Base-by-base conservation (phyloP, 2,888 invertebrate species). In the Argyresthia goedartella region DNA sequence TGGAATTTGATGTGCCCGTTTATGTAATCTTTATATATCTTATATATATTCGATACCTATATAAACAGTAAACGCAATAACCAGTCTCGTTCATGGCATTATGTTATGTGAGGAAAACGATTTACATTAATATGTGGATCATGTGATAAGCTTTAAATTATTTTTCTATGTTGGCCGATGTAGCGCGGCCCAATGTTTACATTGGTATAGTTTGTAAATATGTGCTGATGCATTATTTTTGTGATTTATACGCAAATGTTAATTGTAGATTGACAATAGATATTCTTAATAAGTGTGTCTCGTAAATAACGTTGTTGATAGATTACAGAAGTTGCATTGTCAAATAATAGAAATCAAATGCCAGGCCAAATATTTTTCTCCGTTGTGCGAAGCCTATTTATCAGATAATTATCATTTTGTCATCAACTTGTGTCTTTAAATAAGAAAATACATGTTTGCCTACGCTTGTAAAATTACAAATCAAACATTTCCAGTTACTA, bases 141-240 rank as follows among this genome's bases (percentile, higher is more conserved):
- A 65, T 73, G 72, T 76, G 72, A 81, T 81, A 77, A 82, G 81
- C 82, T 82, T 84, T 85, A 86, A 85, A 81, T 82, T 82, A 81
- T 84, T 85, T 76, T 78, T 80, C 65, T 65, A 73, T 63, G 65
- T 71, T 60, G 64, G 65, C 65, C 67, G 59, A 16, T 44, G 11
- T 59, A 59, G 57, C 61, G 60, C 62, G 57, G 66, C 71, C 69
- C 64, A 55, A 66, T 65, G 62, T 78, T 71, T 74, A 72, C 67
- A 71, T 70, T 65, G 68, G 66, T 67, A 69, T 65, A 65, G 61
- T 60, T 57, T 64, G 62, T 64, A 65, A 63, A 58, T 67, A 65
- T 65, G 64, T 68, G 67, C 67, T 71, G 78, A 80, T 84, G 78
- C 80, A 76, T 77, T 76, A 71, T 76, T 73, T 71, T 76, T 78